These are phyloP conservation scores for Ctenopoma kingsleyae DNA, from an alignment of 2,797 vertebrate species.

Conservation along the genomic window DNA sequence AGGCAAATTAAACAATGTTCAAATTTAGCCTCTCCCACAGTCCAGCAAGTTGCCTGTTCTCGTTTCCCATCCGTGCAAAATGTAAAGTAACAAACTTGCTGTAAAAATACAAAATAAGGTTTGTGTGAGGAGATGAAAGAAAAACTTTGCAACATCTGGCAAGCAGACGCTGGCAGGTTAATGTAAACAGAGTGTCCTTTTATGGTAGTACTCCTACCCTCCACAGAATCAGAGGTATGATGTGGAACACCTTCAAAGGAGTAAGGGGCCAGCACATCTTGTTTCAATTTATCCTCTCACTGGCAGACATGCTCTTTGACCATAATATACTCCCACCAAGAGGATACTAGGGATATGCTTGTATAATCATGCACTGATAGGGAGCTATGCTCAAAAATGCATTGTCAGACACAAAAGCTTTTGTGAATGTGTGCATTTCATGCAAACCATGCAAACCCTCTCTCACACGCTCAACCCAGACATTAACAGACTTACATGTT, in stretches of 20 bases:
- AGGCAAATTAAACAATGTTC: slow-evolving; percentile 79
- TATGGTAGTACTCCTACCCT: slow-evolving; percentile 81
- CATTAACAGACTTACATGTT: slow-evolving; percentile 56
- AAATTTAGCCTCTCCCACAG: slow-evolving; percentile 65
- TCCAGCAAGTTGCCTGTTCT: slow-evolving; percentile 69
- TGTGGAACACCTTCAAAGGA: slow-evolving; percentile 87
- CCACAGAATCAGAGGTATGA: slow-evolving; percentile 82
- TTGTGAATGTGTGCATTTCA: slow-evolving; percentile 30
- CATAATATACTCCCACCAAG: slow-evolving; percentile 78
- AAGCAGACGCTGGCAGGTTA: slow-evolving; percentile 85
- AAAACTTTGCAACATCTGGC: slow-evolving; percentile 84
- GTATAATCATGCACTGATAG: slow-evolving; percentile 49
- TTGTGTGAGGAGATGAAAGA: slow-evolving; percentile 82
- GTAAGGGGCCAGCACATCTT: slow-evolving; percentile 82
- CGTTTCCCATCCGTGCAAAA: slow-evolving; percentile 64
- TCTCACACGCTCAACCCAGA: slow-evolving; percentile 14
- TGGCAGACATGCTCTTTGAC: slow-evolving; percentile 78
- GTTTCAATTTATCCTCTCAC: slow-evolving; percentile 83
- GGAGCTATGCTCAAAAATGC: slow-evolving; percentile 30
- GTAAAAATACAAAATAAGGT: slow-evolving; percentile 69
- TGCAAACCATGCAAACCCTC: not conserved
- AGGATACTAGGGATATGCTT: slow-evolving; percentile 58
- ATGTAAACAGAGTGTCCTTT: slow-evolving; percentile 87
- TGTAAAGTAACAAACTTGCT: slow-evolving; percentile 70
- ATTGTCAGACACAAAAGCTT: slow-evolving; percentile 57